Evolutionary conservation across 2,113 vertebrate genomes (phyloP).

Genomic region (Lamprotornis superbus): DNA sequence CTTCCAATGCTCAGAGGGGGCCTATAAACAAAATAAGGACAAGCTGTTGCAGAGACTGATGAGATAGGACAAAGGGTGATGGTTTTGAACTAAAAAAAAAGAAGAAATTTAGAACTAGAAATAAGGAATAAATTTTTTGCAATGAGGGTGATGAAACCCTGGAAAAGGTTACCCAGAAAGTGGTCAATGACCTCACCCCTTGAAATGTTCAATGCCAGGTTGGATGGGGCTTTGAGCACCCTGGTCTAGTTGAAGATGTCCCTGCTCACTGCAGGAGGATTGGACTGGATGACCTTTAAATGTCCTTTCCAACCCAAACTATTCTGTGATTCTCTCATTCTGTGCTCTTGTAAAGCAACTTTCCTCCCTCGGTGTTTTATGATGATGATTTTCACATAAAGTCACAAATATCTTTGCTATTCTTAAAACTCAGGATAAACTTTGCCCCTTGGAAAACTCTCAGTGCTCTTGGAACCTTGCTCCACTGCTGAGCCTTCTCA

Average conservation of each 20-base stretch:
- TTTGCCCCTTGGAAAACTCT: background rate
- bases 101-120: background rate
- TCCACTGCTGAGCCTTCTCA: background rate
- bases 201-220: background rate
- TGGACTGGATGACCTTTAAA: background rate
- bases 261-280: background rate
- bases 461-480: background rate
- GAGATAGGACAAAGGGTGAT: background rate
- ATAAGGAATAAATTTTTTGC: background rate
- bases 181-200: rapidly evolving
- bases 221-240: background rate
- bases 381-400: background rate
- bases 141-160: background rate
- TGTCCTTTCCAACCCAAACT: background rate
- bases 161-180: rapidly evolving
- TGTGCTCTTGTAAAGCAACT: rapidly evolving
- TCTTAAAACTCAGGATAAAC: background rate
- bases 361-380: background rate
- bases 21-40: rapidly evolving
- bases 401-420: background rate
- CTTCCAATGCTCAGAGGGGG: background rate
- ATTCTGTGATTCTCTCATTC: background rate
- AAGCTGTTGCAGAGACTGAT: rapidly evolving
- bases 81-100: background rate
- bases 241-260: background rate